phyloP scores from a whole-genome alignment of 2,888 invertebrate species.

The Epinotia nisella region DNA sequence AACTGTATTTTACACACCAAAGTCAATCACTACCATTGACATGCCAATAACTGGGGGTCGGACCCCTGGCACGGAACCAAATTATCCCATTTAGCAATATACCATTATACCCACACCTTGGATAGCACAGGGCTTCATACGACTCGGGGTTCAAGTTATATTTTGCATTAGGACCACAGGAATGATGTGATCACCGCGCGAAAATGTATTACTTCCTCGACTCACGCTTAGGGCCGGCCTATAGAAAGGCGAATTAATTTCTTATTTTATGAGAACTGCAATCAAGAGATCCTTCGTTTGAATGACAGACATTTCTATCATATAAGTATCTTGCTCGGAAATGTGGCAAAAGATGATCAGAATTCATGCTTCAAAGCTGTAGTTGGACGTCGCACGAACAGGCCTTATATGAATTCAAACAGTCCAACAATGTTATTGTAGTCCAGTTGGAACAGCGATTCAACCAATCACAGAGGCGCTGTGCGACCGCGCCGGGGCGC shows the following conservation, averaged over 20 bases:
- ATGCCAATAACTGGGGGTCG: slow-evolving; percentile 72
- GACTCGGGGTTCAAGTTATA: slow-evolving; percentile 20
- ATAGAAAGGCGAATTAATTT: slow-evolving; percentile 15
- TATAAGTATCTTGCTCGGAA: no score
- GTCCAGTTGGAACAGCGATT: no score
- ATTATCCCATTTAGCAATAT: slow-evolving; percentile 68
- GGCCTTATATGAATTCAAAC: no score
- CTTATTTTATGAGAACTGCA: slow-evolving; percentile 13
- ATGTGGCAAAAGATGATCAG: no score
- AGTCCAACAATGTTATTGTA: no score
- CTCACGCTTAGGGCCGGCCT: slow-evolving; percentile 62
- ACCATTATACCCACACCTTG: slow-evolving; percentile 3
- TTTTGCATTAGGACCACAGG: slow-evolving; percentile 54
- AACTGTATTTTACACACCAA: slow-evolving; percentile 23
- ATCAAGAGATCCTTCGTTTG: background rate
- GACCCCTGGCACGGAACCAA: slow-evolving; percentile 75
- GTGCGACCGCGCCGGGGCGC: no score
- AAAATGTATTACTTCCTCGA: slow-evolving; percentile 72
- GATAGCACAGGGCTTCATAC: background rate
- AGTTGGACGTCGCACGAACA: no score
- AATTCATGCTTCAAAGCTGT: no score
- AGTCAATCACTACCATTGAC: slow-evolving; percentile 64
- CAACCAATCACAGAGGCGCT: no score
- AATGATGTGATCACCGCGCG: slow-evolving; percentile 78
- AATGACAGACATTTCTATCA: no score